Percentiles rank a stretch among this genome's conserved stretches.
phyloP scores from a whole-genome alignment of 2,113 vertebrate genomes.

The Dicaeum eximium region DNA sequence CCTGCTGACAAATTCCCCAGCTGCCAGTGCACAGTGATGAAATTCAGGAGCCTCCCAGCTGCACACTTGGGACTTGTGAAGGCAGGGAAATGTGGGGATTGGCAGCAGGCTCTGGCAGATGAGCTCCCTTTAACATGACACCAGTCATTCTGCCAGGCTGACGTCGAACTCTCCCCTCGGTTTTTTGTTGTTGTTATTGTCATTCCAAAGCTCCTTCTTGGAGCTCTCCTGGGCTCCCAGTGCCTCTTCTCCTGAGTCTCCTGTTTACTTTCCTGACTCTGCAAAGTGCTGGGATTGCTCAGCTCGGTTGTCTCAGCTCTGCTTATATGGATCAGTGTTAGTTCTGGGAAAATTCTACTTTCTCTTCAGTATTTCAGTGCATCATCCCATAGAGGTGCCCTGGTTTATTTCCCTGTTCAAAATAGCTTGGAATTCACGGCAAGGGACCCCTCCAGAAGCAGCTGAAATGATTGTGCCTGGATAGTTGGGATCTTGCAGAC shows the following conservation, averaged over 20 bases:
- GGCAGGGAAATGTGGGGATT: conserved; percentile 4
- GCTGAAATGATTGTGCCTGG: background rate
- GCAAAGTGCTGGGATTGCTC: background rate
- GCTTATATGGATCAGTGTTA: background rate
- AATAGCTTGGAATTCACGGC: background rate
- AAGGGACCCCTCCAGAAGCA: background rate
- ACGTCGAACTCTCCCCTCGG: background rate
- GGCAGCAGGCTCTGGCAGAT: conserved; percentile 56
- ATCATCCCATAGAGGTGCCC: background rate
- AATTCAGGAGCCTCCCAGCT: conserved; percentile 45
- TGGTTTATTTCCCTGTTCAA: background rate
- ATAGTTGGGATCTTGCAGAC: background rate
- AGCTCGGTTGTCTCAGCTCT: background rate
- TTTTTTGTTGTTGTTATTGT: background rate
- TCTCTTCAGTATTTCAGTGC: background rate
- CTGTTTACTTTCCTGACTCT: background rate
- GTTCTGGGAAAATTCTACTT: background rate
- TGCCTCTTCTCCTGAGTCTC: background rate
- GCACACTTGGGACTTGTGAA: conserved; percentile 33
- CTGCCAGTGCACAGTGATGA: conserved; percentile 5
- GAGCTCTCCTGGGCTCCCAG: background rate
- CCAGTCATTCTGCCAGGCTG: conserved; percentile 25
- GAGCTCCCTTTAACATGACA: conserved; percentile 44
- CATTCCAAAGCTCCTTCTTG: background rate
- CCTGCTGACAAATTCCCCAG: conserved; percentile 37